Conservation (phyloP, 2,797 vertebrate species). For the Peromyscus melanophrys region DNA sequence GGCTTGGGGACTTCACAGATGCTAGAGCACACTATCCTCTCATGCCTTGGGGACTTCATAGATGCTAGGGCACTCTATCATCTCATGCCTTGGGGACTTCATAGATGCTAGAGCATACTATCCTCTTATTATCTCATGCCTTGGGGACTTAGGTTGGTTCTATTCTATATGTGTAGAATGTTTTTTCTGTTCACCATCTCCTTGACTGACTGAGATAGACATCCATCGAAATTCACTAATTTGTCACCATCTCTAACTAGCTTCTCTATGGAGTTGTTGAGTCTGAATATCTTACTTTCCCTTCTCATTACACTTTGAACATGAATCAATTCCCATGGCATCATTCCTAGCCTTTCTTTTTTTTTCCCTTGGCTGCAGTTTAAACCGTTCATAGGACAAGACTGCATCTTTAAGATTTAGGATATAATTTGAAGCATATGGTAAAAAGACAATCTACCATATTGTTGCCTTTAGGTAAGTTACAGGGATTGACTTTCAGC, state of each 20-base stretch:
- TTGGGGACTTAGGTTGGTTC: background rate
- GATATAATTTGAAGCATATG: slow-evolving; percentile 1
- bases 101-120: no score
- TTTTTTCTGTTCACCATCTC: background rate
- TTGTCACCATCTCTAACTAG: background rate
- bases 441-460: background rate
- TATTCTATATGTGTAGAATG: background rate
- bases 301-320: background rate
- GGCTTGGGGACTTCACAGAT: background rate
- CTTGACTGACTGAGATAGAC: background rate
- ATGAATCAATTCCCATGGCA: background rate
- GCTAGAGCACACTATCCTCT: no score
- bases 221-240: background rate
- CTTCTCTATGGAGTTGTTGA: background rate
- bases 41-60: no score
- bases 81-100: no score
- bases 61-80: no score
- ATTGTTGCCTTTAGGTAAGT: slow-evolving; percentile 24
- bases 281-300: background rate
- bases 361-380: background rate
- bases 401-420: background rate
- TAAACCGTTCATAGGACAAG: background rate
- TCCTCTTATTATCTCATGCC: no score
- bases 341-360: background rate
- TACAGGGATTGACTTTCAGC: background rate